phyloP scores from a whole-genome alignment of 2,113 vertebrate species.

The Ifrita kowaldi region DNA sequence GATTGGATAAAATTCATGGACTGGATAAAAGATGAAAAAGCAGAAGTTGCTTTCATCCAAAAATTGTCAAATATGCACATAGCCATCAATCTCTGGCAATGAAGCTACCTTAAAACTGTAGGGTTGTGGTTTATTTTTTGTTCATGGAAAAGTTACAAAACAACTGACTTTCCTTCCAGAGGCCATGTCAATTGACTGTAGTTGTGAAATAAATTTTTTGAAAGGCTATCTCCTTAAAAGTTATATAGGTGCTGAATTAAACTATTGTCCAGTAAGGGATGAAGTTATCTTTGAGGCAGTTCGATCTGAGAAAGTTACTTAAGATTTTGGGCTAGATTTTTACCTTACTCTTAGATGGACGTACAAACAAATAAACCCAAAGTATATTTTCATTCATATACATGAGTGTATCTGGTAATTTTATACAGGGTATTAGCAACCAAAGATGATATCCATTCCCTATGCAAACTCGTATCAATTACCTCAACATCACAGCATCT shows the following conservation, averaged over 20 bases:
- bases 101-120: background rate
- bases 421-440: background rate
- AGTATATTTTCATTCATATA: background rate
- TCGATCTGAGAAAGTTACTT: background rate
- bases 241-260: background rate
- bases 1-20: too few relatives aligned
- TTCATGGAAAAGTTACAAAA: background rate
- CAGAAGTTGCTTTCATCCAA: background rate
- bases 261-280: background rate
- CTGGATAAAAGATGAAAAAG: background rate
- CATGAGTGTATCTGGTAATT: background rate
- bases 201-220: background rate
- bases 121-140: accelerated
- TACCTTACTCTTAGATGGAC: background rate
- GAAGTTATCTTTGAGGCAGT: background rate
- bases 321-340: background rate
- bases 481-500: background rate
- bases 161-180: background rate
- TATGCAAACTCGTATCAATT: background rate
- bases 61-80: background rate
- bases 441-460: background rate
- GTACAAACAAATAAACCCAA: background rate
- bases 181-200: background rate
- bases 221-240: background rate
- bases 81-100: background rate